These are phyloP conservation scores for Megaceryle torquata DNA, from an alignment of 2,113 vertebrate genomes.

Conservation along the genomic window DNA sequence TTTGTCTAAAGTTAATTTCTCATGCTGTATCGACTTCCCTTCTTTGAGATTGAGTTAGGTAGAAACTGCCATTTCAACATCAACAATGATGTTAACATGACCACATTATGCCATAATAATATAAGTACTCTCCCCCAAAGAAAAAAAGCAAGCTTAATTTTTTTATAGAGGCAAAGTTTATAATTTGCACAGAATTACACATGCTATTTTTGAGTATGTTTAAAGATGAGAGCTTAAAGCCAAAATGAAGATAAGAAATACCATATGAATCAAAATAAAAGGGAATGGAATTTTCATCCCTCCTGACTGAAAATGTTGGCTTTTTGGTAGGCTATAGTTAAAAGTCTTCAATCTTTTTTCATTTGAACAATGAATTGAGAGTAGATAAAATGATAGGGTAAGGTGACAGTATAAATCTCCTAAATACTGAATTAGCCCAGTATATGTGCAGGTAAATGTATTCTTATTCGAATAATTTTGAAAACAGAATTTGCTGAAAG, in stretches of 20 bases:
- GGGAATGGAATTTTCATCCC: neutral
- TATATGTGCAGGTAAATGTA: neutral
- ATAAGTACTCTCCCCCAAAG: neutral
- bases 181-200: neutral
- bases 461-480: neutral
- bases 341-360: neutral
- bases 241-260: neutral
- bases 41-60: neutral
- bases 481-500: neutral
- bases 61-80: neutral
- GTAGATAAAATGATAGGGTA: neutral
- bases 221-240: neutral
- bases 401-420: neutral
- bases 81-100: neutral
- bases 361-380: neutral
- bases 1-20: neutral
- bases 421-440: neutral
- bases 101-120: neutral
- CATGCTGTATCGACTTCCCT: neutral
- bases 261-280: neutral
- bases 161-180: neutral
- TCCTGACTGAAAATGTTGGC: neutral
- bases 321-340: neutral
- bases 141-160: neutral
- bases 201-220: neutral